Evolutionary conservation across 2,888 invertebrate species (phyloP).

Genomic region (Pherbina coryleti): DNA sequence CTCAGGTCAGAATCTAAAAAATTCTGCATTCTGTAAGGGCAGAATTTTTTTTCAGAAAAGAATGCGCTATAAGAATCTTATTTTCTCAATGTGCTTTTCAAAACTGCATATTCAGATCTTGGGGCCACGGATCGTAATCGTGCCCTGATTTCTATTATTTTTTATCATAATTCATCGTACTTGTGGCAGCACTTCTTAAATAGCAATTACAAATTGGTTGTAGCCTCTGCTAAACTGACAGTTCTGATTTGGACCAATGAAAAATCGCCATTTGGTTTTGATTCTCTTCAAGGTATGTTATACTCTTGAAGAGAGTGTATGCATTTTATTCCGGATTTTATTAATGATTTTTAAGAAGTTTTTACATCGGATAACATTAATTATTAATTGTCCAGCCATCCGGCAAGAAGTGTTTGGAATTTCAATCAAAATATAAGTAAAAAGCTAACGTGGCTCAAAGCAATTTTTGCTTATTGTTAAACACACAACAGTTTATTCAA

Average conservation of each 20-base stretch:
- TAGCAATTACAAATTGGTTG: neutral
- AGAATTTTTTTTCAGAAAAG: too few relatives aligned
- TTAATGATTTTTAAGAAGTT: neutral
- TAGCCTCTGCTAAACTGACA: conserved; percentile 17
- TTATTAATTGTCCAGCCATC: conserved; percentile 36
- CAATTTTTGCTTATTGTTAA: neutral
- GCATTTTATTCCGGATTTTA: conserved; percentile 9
- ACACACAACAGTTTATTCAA: conserved; percentile 30
- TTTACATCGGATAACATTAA: conserved; percentile 37
- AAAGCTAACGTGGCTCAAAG: conserved; percentile 44
- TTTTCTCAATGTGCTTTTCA: too few relatives aligned
- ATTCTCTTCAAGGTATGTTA: conserved; percentile 26
- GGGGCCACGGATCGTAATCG: too few relatives aligned
- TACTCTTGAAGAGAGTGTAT: neutral
- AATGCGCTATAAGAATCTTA: too few relatives aligned
- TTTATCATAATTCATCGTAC: too few relatives aligned
- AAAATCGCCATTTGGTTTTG: conserved; percentile 57
- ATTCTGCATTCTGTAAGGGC: too few relatives aligned
- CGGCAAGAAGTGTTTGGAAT: conserved; percentile 2
- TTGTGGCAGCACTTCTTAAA: too few relatives aligned
- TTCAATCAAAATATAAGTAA: conserved; percentile 8
- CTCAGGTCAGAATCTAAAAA: too few relatives aligned
- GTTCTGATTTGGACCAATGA: conserved; percentile 62
- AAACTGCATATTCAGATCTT: too few relatives aligned
- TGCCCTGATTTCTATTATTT: too few relatives aligned